Evolutionary conservation across 2,888 invertebrate genomes (phyloP).

Genomic region (Cephalotes varians): DNA sequence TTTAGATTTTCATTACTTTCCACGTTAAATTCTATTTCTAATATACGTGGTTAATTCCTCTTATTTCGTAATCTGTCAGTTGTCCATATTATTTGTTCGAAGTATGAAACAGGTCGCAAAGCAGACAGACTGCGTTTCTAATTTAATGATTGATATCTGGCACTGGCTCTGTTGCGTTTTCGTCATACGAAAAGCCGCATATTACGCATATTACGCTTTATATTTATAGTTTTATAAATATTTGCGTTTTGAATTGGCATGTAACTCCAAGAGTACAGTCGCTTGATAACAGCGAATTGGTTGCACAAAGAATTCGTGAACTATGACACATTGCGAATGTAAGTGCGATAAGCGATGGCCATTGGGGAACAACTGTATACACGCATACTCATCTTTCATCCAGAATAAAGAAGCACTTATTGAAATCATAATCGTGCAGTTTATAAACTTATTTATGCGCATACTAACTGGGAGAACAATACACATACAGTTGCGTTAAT

Average conservation of each 20-base stretch:
- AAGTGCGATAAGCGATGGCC: conserved; percentile 44
- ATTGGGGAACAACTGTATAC: conserved; percentile 19
- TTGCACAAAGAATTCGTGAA: conserved; percentile 39
- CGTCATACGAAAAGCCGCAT: not conserved
- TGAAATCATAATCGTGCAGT: conserved; percentile 60
- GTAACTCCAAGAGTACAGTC: not conserved
- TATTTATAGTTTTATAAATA: conserved; percentile 19
- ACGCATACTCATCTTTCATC: conserved; percentile 31
- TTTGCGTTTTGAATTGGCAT: not conserved
- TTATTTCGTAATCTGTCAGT: conserved; percentile 6
- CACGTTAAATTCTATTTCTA: not conserved
- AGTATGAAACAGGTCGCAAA: not conserved
- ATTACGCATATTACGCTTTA: not conserved
- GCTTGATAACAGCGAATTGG: conserved; percentile 12
- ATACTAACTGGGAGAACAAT: conserved; percentile 73
- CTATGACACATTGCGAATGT: conserved; percentile 37
- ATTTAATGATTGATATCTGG: conserved; percentile 17
- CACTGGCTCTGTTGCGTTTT: not conserved
- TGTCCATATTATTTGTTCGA: conserved; percentile 7
- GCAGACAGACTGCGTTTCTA: not conserved
- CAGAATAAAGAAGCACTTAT: conserved; percentile 58
- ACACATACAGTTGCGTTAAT: conserved; percentile 60
- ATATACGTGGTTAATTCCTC: conserved; percentile 1
- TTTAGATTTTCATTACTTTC: not conserved
- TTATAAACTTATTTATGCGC: conserved; percentile 74